Percentiles rank a stretch among this genome's conserved stretches.
phyloP scores from a whole-genome alignment of 2,797 vertebrate species.

The Anniella stebbinsi region DNA sequence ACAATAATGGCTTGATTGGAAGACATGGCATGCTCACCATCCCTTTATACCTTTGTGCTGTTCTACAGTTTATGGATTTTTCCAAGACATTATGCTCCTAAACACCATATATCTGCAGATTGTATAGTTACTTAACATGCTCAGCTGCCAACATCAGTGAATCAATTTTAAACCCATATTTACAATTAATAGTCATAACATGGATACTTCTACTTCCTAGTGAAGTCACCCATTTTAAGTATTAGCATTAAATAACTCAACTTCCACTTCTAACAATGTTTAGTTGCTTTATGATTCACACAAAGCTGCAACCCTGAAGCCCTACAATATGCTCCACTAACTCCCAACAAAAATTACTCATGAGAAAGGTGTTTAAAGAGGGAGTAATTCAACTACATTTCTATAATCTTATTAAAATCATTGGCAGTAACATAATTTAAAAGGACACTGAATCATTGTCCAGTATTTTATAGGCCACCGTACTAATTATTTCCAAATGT shows the following conservation, averaged over 20 bases:
- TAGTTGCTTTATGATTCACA: slow-evolving; percentile 11
- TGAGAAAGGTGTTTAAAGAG: slow-evolving; percentile 3
- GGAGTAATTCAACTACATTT: slow-evolving; percentile 2
- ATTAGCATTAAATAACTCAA: slow-evolving; percentile 18
- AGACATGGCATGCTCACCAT: neutral
- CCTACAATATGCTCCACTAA: neutral
- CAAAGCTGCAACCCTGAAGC: neutral
- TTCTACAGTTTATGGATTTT: neutral
- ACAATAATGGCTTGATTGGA: neutral
- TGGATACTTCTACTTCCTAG: slow-evolving; percentile 51
- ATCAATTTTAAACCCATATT: slow-evolving; percentile 48
- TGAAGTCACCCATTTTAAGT: slow-evolving; percentile 51
- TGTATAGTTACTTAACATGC: slow-evolving; percentile 52
- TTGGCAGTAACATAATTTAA: neutral
- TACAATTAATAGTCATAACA: slow-evolving; percentile 54
- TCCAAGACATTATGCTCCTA: slow-evolving; percentile 28
- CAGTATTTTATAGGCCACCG: neutral
- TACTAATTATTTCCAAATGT: neutral
- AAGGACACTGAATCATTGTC: neutral
- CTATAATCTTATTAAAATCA: slow-evolving; percentile 3
- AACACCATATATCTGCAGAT: slow-evolving; percentile 28
- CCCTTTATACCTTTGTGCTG: neutral
- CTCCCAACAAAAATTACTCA: neutral
- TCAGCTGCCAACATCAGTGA: slow-evolving; percentile 24
- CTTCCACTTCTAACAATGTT: neutral